Percentiles rank a stretch among this genome's conserved stretches.
Conservation (phyloP, 1,140 invertebrate species). For the Mamestra configurata region DNA sequence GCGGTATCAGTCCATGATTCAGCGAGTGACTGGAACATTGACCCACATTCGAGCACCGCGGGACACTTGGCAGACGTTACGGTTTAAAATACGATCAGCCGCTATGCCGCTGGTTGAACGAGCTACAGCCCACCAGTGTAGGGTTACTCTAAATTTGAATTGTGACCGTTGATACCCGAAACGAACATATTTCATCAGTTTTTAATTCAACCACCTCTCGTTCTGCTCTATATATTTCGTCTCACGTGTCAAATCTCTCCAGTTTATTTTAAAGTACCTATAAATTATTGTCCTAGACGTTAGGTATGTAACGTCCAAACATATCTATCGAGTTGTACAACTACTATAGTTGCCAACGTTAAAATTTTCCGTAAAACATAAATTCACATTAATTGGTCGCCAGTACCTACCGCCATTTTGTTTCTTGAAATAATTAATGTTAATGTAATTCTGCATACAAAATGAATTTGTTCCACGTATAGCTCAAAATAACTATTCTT, state of each 20-base stretch:
- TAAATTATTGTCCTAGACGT: constrained; percentile 11
- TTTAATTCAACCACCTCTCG: neutral
- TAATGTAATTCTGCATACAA: constrained; percentile 33
- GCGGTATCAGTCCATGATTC: constrained; percentile 54
- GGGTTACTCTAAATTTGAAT: constrained; percentile 61
- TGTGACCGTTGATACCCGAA: constrained; percentile 43
- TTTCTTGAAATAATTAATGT: constrained; percentile 29
- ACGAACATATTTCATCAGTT: neutral
- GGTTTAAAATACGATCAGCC: constrained; percentile 69
- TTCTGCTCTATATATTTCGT: constrained; percentile 12
- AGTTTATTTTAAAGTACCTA: constrained; percentile 21
- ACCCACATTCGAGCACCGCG: constrained; percentile 74
- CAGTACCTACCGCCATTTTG: constrained; percentile 19
- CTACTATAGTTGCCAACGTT: constrained; percentile 25
- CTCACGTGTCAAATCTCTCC: neutral
- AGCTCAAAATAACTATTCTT: neutral
- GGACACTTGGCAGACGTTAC: constrained; percentile 76
- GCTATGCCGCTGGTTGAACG: constrained; percentile 48
- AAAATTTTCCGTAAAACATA: constrained; percentile 40
- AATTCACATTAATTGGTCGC: constrained; percentile 39
- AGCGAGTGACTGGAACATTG: constrained; percentile 76
- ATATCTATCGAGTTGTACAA: neutral
- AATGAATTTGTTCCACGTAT: constrained; percentile 31
- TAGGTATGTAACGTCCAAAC: neutral
- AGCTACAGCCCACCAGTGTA: constrained; percentile 54